phyloP scores from a whole-genome alignment of 1,140 invertebrate genomes.

The Leptinotarsa defecta region DNA sequence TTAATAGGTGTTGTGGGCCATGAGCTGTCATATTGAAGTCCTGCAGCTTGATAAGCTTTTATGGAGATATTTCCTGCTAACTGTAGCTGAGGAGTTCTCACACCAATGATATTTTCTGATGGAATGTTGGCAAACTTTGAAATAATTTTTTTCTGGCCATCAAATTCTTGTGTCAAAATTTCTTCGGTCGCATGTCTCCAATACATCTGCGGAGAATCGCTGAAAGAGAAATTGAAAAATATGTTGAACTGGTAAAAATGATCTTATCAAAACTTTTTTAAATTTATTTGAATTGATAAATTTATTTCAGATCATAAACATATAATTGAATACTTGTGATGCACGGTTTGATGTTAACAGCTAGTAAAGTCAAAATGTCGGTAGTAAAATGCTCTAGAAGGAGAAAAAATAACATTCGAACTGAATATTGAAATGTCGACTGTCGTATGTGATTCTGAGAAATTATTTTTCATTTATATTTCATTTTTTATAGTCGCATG shows the following conservation, averaged over 20 bases:
- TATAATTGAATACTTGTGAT: too few relatives aligned
- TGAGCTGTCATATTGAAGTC: constrained; percentile 67
- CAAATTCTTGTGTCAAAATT: constrained; percentile 43
- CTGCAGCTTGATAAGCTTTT: constrained; percentile 58
- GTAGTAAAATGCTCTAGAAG: too few relatives aligned
- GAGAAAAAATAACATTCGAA: too few relatives aligned
- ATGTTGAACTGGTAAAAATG: too few relatives aligned
- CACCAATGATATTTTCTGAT: constrained; percentile 39
- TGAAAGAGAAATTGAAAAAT: constrained; percentile 51
- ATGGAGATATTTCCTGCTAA: constrained; percentile 58
- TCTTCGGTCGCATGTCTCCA: constrained; percentile 39
- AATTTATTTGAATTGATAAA: not conserved
- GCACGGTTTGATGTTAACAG: too few relatives aligned
- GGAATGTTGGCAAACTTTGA: constrained; percentile 48
- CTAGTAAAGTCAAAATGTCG: too few relatives aligned
- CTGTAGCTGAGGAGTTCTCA: constrained; percentile 45
- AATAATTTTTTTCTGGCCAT: constrained; percentile 44
- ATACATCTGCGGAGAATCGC: constrained; percentile 61
- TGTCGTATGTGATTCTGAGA: too few relatives aligned
- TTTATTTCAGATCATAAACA: not conserved
- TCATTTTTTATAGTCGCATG: too few relatives aligned
- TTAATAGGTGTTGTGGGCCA: constrained; percentile 61
- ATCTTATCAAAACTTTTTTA: not conserved
- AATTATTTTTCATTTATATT: too few relatives aligned
- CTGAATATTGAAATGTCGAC: too few relatives aligned